phyloP scores from a whole-genome alignment of 2,113 vertebrate species.

The Zosterops lateralis region DNA sequence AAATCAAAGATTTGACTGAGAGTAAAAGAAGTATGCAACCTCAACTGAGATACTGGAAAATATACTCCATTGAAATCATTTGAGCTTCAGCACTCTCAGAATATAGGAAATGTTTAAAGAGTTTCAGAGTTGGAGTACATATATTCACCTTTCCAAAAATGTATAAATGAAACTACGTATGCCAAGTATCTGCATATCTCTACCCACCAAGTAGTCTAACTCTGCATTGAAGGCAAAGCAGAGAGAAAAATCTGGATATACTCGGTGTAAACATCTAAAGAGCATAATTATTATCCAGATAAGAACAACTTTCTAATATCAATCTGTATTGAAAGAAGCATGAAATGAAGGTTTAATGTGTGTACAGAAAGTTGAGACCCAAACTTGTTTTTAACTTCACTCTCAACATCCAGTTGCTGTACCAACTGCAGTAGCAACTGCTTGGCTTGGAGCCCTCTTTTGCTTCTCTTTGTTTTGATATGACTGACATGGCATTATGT shows the following conservation, averaged over 20 bases:
- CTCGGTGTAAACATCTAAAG: not conserved
- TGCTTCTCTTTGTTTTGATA: not conserved
- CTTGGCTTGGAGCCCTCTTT: not conserved
- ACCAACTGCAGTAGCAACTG: constrained; percentile 71
- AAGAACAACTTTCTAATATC: not conserved
- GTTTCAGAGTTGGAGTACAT: not conserved
- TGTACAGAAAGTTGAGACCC: not conserved
- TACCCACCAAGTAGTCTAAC: not conserved
- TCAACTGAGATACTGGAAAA: not conserved
- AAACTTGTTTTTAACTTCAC: not conserved
- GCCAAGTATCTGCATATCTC: not conserved
- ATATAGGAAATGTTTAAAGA: not conserved
- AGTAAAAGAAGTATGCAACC: not conserved
- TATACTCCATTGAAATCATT: not conserved
- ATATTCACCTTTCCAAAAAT: not conserved
- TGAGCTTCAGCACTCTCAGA: not conserved
- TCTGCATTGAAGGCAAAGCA: not conserved
- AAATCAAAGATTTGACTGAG: not conserved
- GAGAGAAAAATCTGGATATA: not conserved
- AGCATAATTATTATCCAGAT: not conserved
- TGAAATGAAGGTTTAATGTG: not conserved
- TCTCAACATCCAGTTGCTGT: constrained; percentile 51
- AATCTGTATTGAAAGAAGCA: not conserved
- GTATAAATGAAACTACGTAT: not conserved
- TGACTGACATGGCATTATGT: constrained; percentile 21